Percentiles rank a stretch among this genome's conserved stretches.
phyloP scores from a whole-genome alignment of 2,113 vertebrate species.

The Mastomys coucha region DNA sequence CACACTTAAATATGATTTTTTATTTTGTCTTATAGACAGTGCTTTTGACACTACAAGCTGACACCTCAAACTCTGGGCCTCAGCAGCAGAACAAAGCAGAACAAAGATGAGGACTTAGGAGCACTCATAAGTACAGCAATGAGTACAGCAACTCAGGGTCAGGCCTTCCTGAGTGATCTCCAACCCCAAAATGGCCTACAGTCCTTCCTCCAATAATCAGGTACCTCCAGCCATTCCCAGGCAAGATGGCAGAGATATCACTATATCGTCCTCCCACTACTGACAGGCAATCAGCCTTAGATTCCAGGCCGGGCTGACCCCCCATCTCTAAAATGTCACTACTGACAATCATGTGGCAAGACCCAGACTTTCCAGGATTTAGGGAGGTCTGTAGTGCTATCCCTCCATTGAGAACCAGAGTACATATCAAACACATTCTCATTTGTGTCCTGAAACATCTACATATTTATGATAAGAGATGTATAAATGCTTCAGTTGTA shows the following conservation, averaged over 20 bases:
- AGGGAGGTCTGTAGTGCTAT: background rate
- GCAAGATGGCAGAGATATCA: background rate
- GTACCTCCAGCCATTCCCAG: background rate
- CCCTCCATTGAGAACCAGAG: background rate
- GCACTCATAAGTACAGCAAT: background rate
- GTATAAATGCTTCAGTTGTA: background rate
- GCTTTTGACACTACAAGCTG: background rate
- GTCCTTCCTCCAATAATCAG: background rate
- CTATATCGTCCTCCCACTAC: background rate
- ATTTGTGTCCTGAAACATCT: background rate
- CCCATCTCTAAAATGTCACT: background rate
- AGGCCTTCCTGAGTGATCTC: background rate
- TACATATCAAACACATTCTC: background rate
- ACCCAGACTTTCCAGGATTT: background rate
- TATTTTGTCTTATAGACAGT: background rate
- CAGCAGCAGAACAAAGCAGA: background rate
- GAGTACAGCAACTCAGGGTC: rapidly evolving
- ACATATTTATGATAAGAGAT: background rate
- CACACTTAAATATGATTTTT: background rate
- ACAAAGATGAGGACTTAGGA: background rate
- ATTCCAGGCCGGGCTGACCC: no score
- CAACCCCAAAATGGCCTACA: background rate
- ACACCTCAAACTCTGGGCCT: background rate
- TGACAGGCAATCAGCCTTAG: background rate
- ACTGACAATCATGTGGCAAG: background rate